Conservation (phyloP, 2,113 vertebrate species). For the Tichodroma muraria region DNA sequence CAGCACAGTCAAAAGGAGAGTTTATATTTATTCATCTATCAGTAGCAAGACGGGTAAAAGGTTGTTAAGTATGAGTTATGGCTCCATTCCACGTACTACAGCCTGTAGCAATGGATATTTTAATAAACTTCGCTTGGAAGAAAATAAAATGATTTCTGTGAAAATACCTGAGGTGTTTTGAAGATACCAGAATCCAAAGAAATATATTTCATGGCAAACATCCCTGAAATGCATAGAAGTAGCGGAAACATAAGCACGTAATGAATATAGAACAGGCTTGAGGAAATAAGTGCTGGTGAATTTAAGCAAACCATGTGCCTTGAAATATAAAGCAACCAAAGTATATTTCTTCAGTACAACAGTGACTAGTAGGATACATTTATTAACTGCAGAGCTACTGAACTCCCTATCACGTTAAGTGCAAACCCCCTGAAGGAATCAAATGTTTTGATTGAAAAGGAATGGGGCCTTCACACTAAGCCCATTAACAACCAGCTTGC, state of each 20-base stretch:
- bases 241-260: not conserved
- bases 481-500: not conserved
- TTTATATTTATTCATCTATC: not conserved
- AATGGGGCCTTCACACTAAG: not conserved
- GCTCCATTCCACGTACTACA: not conserved
- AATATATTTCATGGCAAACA: not conserved
- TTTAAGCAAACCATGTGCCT: not conserved
- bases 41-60: not conserved
- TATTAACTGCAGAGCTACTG: not conserved
- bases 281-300: not conserved
- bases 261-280: constrained; percentile 31
- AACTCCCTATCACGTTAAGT: not conserved
- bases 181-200: constrained; percentile 25
- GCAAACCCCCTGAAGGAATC: not conserved
- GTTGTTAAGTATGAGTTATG: constrained; percentile 26
- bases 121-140: constrained; percentile 44
- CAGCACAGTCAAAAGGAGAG: not conserved
- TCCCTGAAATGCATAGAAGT: not conserved
- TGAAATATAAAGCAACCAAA: not conserved
- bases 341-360: not conserved
- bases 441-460: not conserved
- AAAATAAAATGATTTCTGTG: constrained; percentile 37
- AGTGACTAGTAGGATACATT: not conserved
- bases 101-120: constrained; percentile 17
- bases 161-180: constrained; percentile 36